Evolutionary conservation across 2,888 invertebrate genomes (phyloP), one percentile per base, ranked within the genome.

Genomic region (Dione juno): DNA sequence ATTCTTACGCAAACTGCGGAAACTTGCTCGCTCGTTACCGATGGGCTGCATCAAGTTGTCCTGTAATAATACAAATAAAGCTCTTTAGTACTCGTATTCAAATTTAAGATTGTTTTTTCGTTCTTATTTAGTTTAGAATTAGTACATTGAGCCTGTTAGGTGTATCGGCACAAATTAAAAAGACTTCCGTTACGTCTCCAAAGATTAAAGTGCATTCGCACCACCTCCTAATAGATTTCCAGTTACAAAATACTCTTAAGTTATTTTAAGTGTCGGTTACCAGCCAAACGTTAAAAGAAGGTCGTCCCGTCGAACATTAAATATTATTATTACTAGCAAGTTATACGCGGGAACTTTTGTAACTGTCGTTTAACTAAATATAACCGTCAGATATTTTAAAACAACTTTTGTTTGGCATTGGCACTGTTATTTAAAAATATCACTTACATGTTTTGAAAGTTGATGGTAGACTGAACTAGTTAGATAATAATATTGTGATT

Each of bases 1-100:
- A 88, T 97, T 97, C 88, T 97, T 97, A 80, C 96, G 95, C 90
- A 97, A 96, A 86, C 96, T 97, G 88, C 96, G 96, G 88, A 97
- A 96, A 82, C 96, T 96, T 81, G 95, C 95, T 86, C 96, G 94
- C 86, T 96, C 96, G 82, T 95, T 95, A 80, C 94, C 94, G 77
- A 94, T 93, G 74, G 94, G 94, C 93, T 96, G 96, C 94, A 96
- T 95, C 87, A 96, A 94, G 89, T 95, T 95, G 93, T 97, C 96
- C 97, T 97, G 94, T 67, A 95, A 95, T 84, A 76, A 79, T 78
- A 77, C 84, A 86, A 78, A 70, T 66, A 68, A 74, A 73, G 80
- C 74, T 77, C 76, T 76, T 74, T 52, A 75, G 71, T 14, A 41
- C 37, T 52, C 10, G 57, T 11, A 19, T 21, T 41, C 14, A 43